Base-by-base conservation (phyloP, 2,888 invertebrate genomes). In the Mythimna lalbum region DNA sequence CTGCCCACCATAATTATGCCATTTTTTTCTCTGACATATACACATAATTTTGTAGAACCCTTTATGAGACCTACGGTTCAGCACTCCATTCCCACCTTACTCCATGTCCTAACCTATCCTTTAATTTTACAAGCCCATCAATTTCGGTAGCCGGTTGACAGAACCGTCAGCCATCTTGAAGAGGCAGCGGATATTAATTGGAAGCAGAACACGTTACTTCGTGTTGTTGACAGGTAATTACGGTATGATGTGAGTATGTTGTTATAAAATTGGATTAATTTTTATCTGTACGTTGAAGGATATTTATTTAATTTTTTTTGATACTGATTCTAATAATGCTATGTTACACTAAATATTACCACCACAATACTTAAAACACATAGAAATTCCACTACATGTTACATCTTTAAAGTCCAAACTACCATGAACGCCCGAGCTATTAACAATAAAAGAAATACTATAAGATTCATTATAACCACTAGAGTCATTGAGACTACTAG, bases 71-170 rank as follows among this genome's bases (percentile, higher is more conserved):
- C 21, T 21, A 7, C 19, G 2, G 17, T 31, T 17, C 10, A 69
- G 19, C 33, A 63, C 60, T 74, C 57, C 63, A 67, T 62, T 47
- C 1, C 1, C 12, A 69, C 27, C 36, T 7, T 73, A 23, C 21
- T 60, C 64, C 39, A 7, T 49, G 62, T 21, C 50, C 21, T 6
- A 52, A 23, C 27, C 9, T 19, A 69, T 78, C 82, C 82, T 81
- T 69, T 79, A 79, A 82, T 84, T 82, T 76, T 61, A 63, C 56
- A 63, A 72, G 57, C 76, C 73, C 71, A 79, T 82, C 82, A 81
- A 82, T 84, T 82, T 79, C 21, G 67, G 67, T 63, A 67, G 23
- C 76, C 64, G n/a, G 61, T 65, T 79, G 71, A 76, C 76, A 84
- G 62, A 69, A 52, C 63, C 59, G 73, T 74, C 72, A 70, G 55